phyloP scores from a whole-genome alignment of 2,113 vertebrate genomes.

The Elaphurus davidianus region DNA sequence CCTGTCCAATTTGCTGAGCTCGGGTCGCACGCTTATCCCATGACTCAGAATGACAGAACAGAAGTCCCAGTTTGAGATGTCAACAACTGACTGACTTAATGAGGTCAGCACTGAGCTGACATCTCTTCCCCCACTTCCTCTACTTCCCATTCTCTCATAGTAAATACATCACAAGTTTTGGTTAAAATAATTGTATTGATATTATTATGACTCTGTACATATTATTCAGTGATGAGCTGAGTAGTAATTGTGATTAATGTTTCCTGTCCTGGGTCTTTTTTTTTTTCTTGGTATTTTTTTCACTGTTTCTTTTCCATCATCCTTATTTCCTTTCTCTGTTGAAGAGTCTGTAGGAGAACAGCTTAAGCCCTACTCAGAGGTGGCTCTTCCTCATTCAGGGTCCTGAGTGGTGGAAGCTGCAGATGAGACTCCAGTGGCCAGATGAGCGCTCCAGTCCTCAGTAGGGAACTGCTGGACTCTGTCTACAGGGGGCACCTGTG shows the following conservation, averaged over 20 bases:
- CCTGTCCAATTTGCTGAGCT: fast-evolving
- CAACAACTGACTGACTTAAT: background rate
- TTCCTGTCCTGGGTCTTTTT: background rate
- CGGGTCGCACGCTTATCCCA: fast-evolving
- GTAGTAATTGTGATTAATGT: background rate
- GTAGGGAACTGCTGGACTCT: background rate
- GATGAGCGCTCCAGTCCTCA: background rate
- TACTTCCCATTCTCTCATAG: background rate
- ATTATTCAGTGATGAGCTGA: background rate
- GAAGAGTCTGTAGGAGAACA: background rate
- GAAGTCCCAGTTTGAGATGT: background rate
- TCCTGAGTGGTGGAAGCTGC: background rate
- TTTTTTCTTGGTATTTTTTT: background rate
- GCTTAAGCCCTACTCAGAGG: background rate
- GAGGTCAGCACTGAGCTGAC: background rate
- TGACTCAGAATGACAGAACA: background rate
- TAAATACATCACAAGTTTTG: background rate
- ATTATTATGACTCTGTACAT: background rate
- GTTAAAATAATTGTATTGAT: background rate
- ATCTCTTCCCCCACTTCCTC: background rate
- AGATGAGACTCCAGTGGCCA: background rate
- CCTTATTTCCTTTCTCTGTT: background rate
- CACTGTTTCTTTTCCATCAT: background rate
- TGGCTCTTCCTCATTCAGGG: background rate
- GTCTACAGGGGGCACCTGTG: no score